A percentile compares a stretch with the other conserved stretches of the same genome.
phyloP scores from a whole-genome alignment of 2,888 invertebrate species.

The Melanotus villosus region DNA sequence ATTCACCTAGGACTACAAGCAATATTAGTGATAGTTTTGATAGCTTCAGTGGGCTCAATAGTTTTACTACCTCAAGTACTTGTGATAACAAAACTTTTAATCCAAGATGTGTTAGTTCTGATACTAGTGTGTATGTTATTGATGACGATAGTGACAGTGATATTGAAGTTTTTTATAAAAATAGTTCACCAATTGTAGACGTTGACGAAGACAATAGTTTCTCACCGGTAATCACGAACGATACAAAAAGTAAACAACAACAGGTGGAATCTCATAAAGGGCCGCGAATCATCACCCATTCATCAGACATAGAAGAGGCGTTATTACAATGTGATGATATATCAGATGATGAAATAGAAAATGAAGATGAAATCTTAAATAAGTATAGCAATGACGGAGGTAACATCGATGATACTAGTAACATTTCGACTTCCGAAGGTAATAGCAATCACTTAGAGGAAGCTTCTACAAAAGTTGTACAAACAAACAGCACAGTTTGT shows the following conservation, averaged over 20 bases:
- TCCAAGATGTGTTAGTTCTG: background rate
- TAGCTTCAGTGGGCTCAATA: slow-evolving; percentile 7
- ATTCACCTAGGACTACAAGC: background rate
- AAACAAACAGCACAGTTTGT: too few relatives aligned
- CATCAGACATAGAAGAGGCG: slow-evolving; percentile 17
- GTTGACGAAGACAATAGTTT: background rate
- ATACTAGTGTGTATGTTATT: slow-evolving; percentile 6
- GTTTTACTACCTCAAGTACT: slow-evolving; percentile 26
- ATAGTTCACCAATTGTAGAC: background rate
- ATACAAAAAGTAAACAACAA: background rate
- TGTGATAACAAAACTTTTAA: slow-evolving; percentile 25
- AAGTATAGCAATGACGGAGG: background rate
- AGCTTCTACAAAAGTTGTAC: too few relatives aligned
- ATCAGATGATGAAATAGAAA: slow-evolving; percentile 11
- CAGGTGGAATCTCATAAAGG: background rate
- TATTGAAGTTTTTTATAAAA: background rate
- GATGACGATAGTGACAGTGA: slow-evolving; percentile 14
- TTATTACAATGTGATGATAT: slow-evolving; percentile 22
- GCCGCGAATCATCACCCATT: background rate
- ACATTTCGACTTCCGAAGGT: background rate
- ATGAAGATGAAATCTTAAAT: slow-evolving; percentile 31
- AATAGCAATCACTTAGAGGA: too few relatives aligned
- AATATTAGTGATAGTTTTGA: slow-evolving; percentile 13
- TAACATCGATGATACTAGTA: background rate
- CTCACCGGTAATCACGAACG: too few relatives aligned